Conservation (phyloP, 2,797 vertebrate genomes). For the Lepidocolaptes lacrymiger region DNA sequence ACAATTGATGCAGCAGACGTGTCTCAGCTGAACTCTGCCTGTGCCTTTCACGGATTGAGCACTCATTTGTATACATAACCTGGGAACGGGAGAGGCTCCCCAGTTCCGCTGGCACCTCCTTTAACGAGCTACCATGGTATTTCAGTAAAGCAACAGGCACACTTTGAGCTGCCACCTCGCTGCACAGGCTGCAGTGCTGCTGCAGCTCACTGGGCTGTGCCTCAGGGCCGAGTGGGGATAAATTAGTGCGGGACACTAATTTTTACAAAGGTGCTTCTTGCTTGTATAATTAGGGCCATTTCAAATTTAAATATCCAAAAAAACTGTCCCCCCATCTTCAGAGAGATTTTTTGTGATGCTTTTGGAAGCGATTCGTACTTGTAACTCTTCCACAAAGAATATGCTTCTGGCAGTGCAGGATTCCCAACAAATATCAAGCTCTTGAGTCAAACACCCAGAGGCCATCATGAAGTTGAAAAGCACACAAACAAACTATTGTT, state of each 20-base stretch:
- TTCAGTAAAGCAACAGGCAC: neutral
- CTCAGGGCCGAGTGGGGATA: neutral
- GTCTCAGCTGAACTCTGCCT: slow-evolving; percentile 61
- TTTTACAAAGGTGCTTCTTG: slow-evolving; percentile 3
- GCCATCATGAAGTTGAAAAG: slow-evolving; percentile 50
- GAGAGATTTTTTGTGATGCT: neutral
- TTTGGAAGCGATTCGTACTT: neutral
- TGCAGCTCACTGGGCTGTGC: slow-evolving; percentile 2
- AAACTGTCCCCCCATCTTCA: neutral
- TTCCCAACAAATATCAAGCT: slow-evolving; percentile 35
- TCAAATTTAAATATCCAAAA: neutral
- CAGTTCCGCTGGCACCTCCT: neutral
- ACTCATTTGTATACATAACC: slow-evolving; percentile 35
- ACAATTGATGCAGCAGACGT: slow-evolving; percentile 56
- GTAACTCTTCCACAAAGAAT: neutral
- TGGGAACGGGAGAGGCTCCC: neutral
- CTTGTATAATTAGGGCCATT: slow-evolving; percentile 10
- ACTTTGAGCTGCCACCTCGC: neutral
- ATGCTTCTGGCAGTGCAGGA: neutral
- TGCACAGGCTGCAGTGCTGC: neutral
- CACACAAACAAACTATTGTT: slow-evolving; percentile 59
- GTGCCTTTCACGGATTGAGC: slow-evolving; percentile 32
- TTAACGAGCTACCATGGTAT: slow-evolving; percentile 18
- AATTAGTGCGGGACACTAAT: neutral
- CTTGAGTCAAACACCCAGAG: slow-evolving; percentile 35